Evolutionary conservation across 2,113 vertebrate genomes (phyloP).

Genomic region (Clupea harengus): DNA sequence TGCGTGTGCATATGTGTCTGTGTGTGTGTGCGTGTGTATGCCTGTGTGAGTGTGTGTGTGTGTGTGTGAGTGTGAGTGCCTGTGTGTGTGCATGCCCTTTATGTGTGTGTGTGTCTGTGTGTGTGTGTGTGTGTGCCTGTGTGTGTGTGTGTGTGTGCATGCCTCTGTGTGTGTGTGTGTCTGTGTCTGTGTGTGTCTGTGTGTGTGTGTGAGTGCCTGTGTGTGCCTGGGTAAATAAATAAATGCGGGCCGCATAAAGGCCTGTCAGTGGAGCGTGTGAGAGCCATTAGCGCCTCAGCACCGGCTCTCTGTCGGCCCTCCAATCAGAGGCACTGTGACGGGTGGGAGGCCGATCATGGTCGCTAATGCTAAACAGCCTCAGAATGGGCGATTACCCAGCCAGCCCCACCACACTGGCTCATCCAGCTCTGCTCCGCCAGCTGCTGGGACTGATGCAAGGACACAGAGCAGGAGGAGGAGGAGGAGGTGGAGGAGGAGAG

Average conservation of each 20-base stretch:
- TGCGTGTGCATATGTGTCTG: neutral
- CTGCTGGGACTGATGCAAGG: no score
- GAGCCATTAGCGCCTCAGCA: slow-evolving; percentile 25
- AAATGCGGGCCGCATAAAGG: slow-evolving; percentile 7
- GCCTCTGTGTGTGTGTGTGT: neutral
- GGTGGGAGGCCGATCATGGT: slow-evolving; percentile 64
- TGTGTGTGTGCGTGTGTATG: neutral
- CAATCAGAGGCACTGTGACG: slow-evolving; percentile 76
- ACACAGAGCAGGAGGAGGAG: slow-evolving; percentile 22
- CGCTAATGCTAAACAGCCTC: slow-evolving; percentile 70
- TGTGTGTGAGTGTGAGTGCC: neutral
- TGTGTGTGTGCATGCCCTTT: neutral
- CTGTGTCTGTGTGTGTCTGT: neutral
- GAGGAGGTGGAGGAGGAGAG: no score
- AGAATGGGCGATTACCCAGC: slow-evolving; percentile 70
- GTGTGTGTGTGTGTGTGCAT: neutral
- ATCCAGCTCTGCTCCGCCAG: neutral
- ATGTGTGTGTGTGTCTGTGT: neutral
- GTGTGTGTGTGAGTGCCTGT: neutral
- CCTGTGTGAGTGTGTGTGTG: neutral
- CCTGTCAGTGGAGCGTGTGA: slow-evolving; percentile 22
- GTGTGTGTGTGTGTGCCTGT: neutral
- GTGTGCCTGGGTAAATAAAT: slow-evolving; percentile 21
- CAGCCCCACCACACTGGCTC: neutral
- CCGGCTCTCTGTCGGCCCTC: slow-evolving; percentile 44